These are phyloP conservation scores for Neoaliturus tenellus DNA, from an alignment of 2,888 invertebrate genomes.

Conservation along the genomic window DNA sequence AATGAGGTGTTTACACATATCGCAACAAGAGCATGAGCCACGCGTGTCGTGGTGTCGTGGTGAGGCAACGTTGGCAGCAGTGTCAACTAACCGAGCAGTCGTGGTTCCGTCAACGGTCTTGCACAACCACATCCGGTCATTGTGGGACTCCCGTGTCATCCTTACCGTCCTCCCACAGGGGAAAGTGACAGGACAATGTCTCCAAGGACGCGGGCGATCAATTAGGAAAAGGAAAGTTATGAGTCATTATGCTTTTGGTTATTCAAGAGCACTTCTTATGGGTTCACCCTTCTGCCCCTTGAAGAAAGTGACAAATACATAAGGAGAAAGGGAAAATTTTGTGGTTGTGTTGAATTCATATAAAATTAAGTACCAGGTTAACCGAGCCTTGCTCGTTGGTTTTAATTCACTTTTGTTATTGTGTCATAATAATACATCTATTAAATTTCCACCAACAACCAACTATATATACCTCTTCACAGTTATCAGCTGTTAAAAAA, in stretches of 20 bases:
- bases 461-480: too few species aligned
- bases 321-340: too few species aligned
- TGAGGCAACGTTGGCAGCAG: background rate
- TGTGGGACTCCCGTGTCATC: slow-evolving; percentile 1
- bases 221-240: slow-evolving; percentile 20
- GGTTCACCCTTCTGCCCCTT: too few species aligned
- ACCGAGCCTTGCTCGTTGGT: too few species aligned
- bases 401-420: too few species aligned
- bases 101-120: background rate
- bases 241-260: slow-evolving; percentile 17
- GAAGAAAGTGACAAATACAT: too few species aligned
- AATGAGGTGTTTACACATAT: background rate
- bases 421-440: too few species aligned
- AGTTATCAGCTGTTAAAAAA: too few species aligned
- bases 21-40: background rate
- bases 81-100: background rate
- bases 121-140: slow-evolving; percentile 11
- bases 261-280: too few species aligned
- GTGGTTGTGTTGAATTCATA: too few species aligned
- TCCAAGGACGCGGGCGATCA: slow-evolving; percentile 5
- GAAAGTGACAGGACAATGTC: slow-evolving; percentile 32
- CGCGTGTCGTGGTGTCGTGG: background rate
- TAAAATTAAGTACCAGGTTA: too few species aligned
- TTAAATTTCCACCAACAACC: too few species aligned
- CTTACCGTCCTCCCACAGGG: background rate